These are phyloP conservation scores for Scarus forsteni DNA, from an alignment of 2,797 vertebrate species.

Conservation along the genomic window DNA sequence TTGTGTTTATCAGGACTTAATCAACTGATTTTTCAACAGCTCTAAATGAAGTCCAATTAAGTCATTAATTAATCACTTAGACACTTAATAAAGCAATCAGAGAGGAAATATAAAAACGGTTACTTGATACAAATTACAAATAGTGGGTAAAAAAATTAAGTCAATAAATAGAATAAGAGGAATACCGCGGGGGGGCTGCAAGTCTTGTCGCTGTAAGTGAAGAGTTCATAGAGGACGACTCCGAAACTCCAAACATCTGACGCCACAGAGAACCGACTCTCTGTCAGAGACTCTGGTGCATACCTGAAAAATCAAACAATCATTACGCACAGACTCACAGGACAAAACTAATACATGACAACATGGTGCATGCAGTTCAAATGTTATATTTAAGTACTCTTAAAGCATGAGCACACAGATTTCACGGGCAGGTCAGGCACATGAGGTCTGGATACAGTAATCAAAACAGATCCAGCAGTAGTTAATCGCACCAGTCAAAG, in stretches of 20 bases:
- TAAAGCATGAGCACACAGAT: no score
- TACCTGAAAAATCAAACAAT: slow-evolving; percentile 85
- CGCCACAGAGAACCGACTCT: slow-evolving; percentile 97
- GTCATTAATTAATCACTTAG: neutral
- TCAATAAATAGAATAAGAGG: neutral
- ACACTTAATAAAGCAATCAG: neutral
- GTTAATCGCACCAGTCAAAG: no score
- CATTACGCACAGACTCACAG: neutral
- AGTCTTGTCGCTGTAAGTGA: slow-evolving; percentile 95
- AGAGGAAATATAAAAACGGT: neutral
- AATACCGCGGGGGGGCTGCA: slow-evolving; percentile 95
- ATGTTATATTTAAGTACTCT: no score
- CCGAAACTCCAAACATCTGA: slow-evolving; percentile 99
- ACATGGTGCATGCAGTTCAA: neutral
- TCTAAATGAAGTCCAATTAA: neutral
- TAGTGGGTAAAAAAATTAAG: neutral
- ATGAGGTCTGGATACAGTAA: no score
- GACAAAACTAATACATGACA: no score
- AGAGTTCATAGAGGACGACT: slow-evolving; percentile 97
- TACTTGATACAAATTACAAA: neutral
- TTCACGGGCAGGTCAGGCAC: no score
- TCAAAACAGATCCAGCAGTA: no score
- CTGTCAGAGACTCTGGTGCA: slow-evolving; percentile 95
- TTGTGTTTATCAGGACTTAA: slow-evolving; percentile 12
- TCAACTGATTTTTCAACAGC: slow-evolving; percentile 33